Evolutionary conservation across 1,140 invertebrate species (phyloP), one percentile per base, ranked within the genome.

Genomic region (Acromyrmex echinatior): DNA sequence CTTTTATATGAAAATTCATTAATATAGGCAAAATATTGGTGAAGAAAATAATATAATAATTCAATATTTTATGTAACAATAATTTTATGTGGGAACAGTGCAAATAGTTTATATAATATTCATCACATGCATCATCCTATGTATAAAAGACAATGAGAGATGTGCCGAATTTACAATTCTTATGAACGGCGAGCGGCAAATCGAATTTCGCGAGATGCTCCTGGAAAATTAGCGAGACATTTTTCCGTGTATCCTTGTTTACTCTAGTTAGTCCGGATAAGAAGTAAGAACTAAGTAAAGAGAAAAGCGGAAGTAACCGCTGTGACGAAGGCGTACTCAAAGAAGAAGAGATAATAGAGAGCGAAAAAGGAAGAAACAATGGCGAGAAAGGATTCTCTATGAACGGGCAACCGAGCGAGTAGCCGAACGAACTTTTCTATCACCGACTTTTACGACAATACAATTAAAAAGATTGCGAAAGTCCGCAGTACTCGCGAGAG

Each of bases 401-500:
- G 56, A 81, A 39, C 80, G 65, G 18, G 39, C 35, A 68, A 49
- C 65, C 65, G 35, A 66, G 62, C 28, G 84, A 65, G 80, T 58
- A 66, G 71, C 35, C 56, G 60, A 73, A 78, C 85, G 82, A 94
- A 94, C 92, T 94, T 94, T 94, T 93, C 93, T 94, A 93, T 94
- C 93, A 91, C 85, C 88, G 86, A 79, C 87, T 90, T 87, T 77
- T 79, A 74, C 65, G 88, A 89, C 93, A 93, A 94, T 93, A 93
- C 93, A 94, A 94, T 94, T 94, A 94, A 94, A 94, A 94, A 94
- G 93, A 94, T 94, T 94, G 93, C 89, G 71, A 91, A 94, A 94
- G 91, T 94, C 93, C 81, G 77, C 63, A 56, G 79, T 65, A 21
- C 35, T 81, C 56, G 88, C 81, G 63, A 86, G 71, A 60, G 65